Base-by-base conservation (phyloP, 1,140 invertebrate species). In the Zaprionus capensis region DNA sequence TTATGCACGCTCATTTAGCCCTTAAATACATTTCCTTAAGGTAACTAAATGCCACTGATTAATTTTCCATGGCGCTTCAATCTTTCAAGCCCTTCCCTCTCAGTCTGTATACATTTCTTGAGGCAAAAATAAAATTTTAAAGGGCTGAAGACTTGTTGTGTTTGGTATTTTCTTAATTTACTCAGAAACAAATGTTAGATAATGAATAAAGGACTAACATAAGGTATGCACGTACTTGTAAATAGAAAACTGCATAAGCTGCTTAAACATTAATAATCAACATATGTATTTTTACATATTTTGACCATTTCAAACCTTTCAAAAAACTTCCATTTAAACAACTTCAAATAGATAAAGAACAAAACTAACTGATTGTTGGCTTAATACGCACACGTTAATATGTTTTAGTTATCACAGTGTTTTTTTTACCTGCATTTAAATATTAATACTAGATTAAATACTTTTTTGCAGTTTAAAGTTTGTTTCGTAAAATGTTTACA, bases 1-100 rank as follows among this genome's bases (percentile, higher is more conserved):
- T 77, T 70, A 66, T 73, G 73, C 49, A 66, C 65, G 62, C 49
- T 72, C 49, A 77, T 73, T 80, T 80, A 76, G 65, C 41, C 41
- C 2, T 70, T 81, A 77, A 80, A 76, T 71, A 66, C 76, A 69
- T 71, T 86, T 71, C 57, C 55, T 46, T 55, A 53, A 36, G 51
- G 51, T 69, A 74, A 78, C 65, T 74, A 78, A 64, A 70, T 34
- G 46, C 28, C 38, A 31, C 71, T 70, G 76, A 69, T 78, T 78
- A 78, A 78, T 78, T 75, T 78, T 75, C 76, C 46, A 65, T 62
- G 53, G 26, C 31, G 55, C 44, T 58, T 55, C 34, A 59, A 57
- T 75, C 55, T 22, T 38, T 36, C 41, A 38, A n/a, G 4, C n/a
- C 41, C 41, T 20, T 17, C n/a, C 38, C 15, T 9, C 2, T 6